Percentiles rank a stretch among this genome's conserved stretches.
phyloP scores from a whole-genome alignment of 2,888 invertebrate genomes.

The Aphodius sticticus region DNA sequence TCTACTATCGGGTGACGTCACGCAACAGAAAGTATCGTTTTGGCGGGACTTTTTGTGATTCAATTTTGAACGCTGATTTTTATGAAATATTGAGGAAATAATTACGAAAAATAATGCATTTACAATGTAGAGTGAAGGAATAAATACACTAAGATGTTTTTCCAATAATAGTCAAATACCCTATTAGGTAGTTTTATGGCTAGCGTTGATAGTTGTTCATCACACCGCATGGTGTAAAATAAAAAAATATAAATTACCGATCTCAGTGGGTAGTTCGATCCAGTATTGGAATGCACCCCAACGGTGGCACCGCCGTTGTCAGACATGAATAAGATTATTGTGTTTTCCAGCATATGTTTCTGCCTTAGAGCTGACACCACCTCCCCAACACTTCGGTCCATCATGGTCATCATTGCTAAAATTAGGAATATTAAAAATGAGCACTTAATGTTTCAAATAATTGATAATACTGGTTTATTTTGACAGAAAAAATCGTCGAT shows the following conservation, averaged over 20 bases:
- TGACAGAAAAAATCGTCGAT: conserved; percentile 4
- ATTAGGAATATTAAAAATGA: conserved; percentile 28
- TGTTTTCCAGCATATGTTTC: conserved; percentile 79
- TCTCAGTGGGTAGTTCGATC: conserved; percentile 81
- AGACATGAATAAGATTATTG: conserved; percentile 85
- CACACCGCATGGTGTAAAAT: no score
- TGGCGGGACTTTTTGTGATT: no score
- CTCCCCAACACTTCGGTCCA: conserved; percentile 88
- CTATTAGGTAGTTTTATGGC: no score
- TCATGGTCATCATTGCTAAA: conserved; percentile 84
- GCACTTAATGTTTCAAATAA: neutral
- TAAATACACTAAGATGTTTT: no score
- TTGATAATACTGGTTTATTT: neutral
- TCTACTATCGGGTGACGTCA: no score
- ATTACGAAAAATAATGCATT: no score
- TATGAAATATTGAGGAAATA: no score
- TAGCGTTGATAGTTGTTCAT: no score
- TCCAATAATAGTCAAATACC: no score
- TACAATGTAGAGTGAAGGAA: no score
- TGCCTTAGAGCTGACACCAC: conserved; percentile 75
- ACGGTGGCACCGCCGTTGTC: conserved; percentile 88
- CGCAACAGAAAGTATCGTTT: no score
- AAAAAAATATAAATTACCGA: conserved; percentile 63
- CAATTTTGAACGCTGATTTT: no score
- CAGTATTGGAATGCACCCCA: conserved; percentile 77